Evolutionary conservation across 1,140 invertebrate genomes (phyloP).

Genomic region (Meloidogyne chitwoodi): DNA sequence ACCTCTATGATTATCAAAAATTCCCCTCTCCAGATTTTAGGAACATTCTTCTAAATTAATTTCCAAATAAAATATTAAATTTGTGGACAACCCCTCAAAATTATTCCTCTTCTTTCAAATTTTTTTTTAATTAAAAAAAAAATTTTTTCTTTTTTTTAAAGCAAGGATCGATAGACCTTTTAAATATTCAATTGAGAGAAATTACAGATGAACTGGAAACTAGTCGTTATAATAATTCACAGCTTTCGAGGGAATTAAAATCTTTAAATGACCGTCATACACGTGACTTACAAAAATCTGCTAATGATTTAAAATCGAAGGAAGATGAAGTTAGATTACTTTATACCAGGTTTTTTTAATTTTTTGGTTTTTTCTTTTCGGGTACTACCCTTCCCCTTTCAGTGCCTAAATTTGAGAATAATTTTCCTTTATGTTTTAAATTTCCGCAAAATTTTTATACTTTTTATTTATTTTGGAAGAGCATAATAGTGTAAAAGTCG

Average conservation of each 20-base stretch:
- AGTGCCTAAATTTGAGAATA: too few species aligned
- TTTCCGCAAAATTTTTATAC: too few species aligned
- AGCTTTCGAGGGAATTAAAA: slow-evolving; percentile 11
- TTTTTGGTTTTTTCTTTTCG: background rate
- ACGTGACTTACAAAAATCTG: background rate
- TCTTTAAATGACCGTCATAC: slow-evolving; percentile 3
- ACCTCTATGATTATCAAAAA: too few species aligned
- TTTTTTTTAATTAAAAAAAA: background rate
- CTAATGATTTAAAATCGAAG: slow-evolving; percentile 12
- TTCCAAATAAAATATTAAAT: too few species aligned
- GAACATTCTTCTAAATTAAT: too few species aligned
- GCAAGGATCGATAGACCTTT: background rate
- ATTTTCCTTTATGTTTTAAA: too few species aligned
- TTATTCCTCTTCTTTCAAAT: background rate
- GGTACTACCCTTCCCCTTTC: too few species aligned
- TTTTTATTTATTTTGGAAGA: too few species aligned
- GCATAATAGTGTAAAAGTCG: too few species aligned
- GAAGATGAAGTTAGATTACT: slow-evolving; percentile 14
- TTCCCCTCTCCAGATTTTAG: too few species aligned
- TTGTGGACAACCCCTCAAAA: background rate
- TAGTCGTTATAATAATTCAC: slow-evolving; percentile 2
- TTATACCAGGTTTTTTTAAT: background rate
- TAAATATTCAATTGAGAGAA: background rate
- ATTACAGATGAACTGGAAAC: slow-evolving; percentile 2
- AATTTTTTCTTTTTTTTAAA: background rate